These are phyloP conservation scores for Vulpes lagopus DNA, from an alignment of 2,113 vertebrate species.

Conservation along the genomic window DNA sequence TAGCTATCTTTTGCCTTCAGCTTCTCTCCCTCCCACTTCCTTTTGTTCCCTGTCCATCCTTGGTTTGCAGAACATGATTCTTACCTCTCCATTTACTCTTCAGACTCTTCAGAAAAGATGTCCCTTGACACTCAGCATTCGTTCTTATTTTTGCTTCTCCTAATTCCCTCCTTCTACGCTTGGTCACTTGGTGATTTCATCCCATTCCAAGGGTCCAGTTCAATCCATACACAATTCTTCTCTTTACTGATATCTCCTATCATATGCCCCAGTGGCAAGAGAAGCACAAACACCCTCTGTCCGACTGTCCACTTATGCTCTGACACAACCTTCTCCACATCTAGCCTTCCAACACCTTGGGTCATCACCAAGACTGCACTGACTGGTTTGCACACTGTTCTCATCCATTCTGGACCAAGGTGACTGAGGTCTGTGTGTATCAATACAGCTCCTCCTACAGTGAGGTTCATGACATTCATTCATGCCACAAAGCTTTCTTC, in stretches of 20 bases:
- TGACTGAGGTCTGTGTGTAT: background rate
- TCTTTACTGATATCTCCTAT: background rate
- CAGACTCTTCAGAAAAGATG: background rate
- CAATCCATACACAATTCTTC: background rate
- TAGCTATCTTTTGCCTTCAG: background rate
- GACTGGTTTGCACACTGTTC: background rate
- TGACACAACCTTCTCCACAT: background rate
- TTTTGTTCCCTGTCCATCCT: background rate
- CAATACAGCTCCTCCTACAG: background rate
- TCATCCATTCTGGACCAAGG: background rate
- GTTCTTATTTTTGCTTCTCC: background rate
- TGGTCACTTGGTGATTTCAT: background rate
- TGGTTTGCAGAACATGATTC: background rate
- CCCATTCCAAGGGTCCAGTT: background rate
- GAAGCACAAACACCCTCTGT: background rate
- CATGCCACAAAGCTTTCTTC: background rate
- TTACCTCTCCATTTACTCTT: background rate
- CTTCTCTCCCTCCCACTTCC: background rate
- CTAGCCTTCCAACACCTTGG: background rate
- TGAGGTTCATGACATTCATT: background rate
- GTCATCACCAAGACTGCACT: background rate
- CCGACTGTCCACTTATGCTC: background rate
- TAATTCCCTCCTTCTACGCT: background rate
- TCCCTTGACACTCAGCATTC: background rate
- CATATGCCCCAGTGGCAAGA: rapidly evolving